A percentile compares a stretch with the other conserved stretches of the same genome.
phyloP scores from a whole-genome alignment of 64 coral and sea anemone species.

The Catalaphyllia jardinei region DNA sequence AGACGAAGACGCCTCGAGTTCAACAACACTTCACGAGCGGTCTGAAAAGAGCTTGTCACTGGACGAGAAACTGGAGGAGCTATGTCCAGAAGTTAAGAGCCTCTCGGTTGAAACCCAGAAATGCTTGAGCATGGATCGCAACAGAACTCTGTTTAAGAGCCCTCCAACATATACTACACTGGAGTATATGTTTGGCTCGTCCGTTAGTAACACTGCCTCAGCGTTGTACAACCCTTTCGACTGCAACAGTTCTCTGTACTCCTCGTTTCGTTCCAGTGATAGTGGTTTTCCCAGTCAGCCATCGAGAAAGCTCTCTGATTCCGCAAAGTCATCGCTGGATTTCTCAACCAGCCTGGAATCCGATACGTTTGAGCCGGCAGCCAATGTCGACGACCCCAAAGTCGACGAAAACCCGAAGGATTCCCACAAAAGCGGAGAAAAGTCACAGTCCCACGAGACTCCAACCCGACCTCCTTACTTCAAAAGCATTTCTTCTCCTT shows the following conservation, averaged over 20 bases:
- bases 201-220: constrained; percentile 1
- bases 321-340: not conserved
- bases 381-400: not conserved
- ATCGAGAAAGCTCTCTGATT: not conserved
- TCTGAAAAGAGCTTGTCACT: constrained; percentile 11
- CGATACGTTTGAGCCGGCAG: not conserved
- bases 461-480: not conserved
- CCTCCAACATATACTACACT: constrained; percentile 20
- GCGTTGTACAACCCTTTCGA: not conserved
- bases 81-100: constrained; percentile 34
- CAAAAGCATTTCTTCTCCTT: constrained; percentile 33
- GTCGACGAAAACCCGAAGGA: not conserved
- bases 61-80: constrained; percentile 33
- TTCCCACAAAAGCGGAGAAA: not conserved
- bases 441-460: not conserved
- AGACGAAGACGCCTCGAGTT: not conserved
- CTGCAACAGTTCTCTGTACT: constrained; percentile 15
- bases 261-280: constrained; percentile 15
- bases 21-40: not conserved
- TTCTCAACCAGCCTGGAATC: not conserved
- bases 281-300: not conserved
- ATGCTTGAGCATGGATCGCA: constrained; percentile 48
- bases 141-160: constrained; percentile 47
- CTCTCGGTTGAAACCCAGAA: constrained; percentile 51
- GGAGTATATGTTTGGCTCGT: constrained; percentile 54